Base-by-base conservation (phyloP, 2,113 vertebrate species). In the Carettochelys insculpta region DNA sequence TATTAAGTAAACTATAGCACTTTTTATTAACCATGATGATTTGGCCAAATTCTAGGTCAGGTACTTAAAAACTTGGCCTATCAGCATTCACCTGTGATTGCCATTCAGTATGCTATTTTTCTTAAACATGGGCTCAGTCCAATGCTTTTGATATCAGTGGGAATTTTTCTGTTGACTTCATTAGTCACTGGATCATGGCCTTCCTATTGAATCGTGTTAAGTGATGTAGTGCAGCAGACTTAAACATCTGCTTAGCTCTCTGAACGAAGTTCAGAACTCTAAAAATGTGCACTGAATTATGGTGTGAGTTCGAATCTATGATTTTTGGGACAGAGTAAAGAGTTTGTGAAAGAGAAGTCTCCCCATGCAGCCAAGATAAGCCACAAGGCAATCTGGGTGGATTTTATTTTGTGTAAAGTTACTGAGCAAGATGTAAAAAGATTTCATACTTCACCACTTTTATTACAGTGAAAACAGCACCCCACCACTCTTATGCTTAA, bases 51-150 rank as follows among this genome's bases (percentile, higher is more conserved):
- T 80, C 84, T 48, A 85, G 51, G 31, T 77, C 43, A 83, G 81
- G 73, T 25, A 0, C 1, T 82, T 24, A 56, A 50, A 43, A 50
- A 43, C 85, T 95, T 89, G 87, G 43, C n/a, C 54, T 84, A 81
- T 86, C 78, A 76, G 54, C 77, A 56, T 29, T 97, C 76, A 91
- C 91, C 85, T 47, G 85, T 82, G 83, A 76, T 19, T 95, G 85
- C 50, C 51, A 54, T 86, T 93, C 94, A 84, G 86, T 95, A 90
- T 83, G 79, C 77, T 71, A 31, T 95, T 95, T 95, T 92, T 85
- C 92, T 92, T 86, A 76, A 87, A 77, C 22, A 88, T 71, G 50
- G 68, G 86, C 38, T 22, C 85, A 93, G 43, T 90, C 25, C 82
- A 85, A 47, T 65, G 75, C 77, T 88, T 93, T 82, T 92, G 92